Percentiles rank a stretch among this genome's conserved stretches.
Evolutionary conservation across 2,113 vertebrate species (phyloP).

Genomic region (Nematolebias whitei): DNA sequence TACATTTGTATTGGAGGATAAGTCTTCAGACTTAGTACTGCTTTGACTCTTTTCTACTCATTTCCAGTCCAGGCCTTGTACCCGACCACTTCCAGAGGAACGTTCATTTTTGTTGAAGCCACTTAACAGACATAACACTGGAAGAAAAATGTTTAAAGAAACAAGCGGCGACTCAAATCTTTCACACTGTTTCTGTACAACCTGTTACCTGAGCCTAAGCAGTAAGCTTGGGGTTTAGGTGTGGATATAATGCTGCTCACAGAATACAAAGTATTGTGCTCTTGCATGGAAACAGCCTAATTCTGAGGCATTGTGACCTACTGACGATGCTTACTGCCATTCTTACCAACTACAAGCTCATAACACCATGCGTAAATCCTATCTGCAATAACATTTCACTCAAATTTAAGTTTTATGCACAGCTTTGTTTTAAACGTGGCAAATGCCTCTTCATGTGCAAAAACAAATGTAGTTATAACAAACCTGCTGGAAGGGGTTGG

Average conservation of each 20-base stretch:
- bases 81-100: not conserved
- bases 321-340: slow-evolving; percentile 12
- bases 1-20: not conserved
- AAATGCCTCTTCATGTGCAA: not conserved
- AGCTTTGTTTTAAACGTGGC: not conserved
- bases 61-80: too few species aligned
- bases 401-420: slow-evolving; percentile 1
- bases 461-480: slow-evolving; percentile 18
- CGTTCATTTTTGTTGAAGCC: not conserved
- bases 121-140: not conserved
- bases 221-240: too few species aligned
- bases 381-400: not conserved
- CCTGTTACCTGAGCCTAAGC: slow-evolving; percentile 11
- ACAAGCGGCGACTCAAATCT: too few species aligned
- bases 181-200: slow-evolving; percentile 15
- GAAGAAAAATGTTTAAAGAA: too few species aligned
- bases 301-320: too few species aligned
- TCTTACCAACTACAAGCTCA: slow-evolving; percentile 33
- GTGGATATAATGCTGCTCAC: slow-evolving; percentile 21
- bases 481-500: slow-evolving; percentile 98
- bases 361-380: not conserved
- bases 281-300: too few species aligned
- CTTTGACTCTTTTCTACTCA: not conserved
- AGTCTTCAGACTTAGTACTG: not conserved
- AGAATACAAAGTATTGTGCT: slow-evolving; percentile 44